A percentile compares a stretch with the other conserved stretches of the same genome.
Conservation (phyloP, 2,797 vertebrate species). For the Argentina silus region DNA sequence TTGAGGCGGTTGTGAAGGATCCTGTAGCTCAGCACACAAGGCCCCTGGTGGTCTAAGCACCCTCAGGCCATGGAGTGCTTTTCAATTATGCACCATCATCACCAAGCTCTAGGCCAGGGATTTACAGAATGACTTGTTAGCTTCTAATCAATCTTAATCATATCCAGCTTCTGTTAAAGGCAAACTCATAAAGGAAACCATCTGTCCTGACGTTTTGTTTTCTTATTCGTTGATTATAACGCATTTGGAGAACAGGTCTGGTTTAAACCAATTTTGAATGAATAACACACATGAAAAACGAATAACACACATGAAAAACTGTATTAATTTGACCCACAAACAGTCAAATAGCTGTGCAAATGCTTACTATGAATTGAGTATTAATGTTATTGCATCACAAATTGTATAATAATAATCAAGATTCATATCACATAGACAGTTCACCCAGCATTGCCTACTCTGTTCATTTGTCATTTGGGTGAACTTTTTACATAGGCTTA, state of each 20-base stretch:
- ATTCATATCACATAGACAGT: too few relatives aligned
- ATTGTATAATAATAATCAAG: too few relatives aligned
- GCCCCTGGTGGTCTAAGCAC: not conserved
- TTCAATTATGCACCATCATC: conserved; percentile 33
- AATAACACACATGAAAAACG: not conserved
- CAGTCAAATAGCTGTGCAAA: too few relatives aligned
- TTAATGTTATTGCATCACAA: too few relatives aligned
- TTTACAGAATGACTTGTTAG: conserved; percentile 21
- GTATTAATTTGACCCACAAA: too few relatives aligned
- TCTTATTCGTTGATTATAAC: not conserved
- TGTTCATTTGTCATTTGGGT: too few relatives aligned
- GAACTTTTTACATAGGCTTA: too few relatives aligned
- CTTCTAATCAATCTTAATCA: conserved; percentile 3
- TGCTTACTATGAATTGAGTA: too few relatives aligned
- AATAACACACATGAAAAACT: too few relatives aligned
- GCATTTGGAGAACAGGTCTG: not conserved
- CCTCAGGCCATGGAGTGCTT: not conserved
- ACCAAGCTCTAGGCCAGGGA: conserved; percentile 4
- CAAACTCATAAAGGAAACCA: not conserved
- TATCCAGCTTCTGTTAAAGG: conserved; percentile 6
- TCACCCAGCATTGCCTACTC: too few relatives aligned
- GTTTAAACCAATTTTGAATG: not conserved
- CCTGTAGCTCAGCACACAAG: conserved; percentile 8
- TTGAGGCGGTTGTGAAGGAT: conserved; percentile 15
- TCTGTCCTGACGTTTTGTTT: not conserved